Evolutionary conservation across 2,113 vertebrate genomes (phyloP).

Genomic region (Fulmarus glacialis): DNA sequence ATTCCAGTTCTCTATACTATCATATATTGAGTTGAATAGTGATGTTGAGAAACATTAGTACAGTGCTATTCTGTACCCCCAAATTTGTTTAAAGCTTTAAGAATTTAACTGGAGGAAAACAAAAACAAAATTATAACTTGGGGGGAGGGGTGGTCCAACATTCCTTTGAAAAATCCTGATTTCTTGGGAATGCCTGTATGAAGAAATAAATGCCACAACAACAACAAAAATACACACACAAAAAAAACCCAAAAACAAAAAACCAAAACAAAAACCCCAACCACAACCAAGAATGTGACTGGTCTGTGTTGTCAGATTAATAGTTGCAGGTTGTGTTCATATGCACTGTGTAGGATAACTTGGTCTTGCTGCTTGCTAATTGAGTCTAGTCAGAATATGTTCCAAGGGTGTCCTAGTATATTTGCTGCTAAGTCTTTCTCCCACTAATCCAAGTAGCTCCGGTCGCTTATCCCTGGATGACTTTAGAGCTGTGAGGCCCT

Average conservation of each 20-base stretch:
- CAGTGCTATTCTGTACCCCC: not conserved
- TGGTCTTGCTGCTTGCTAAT: not conserved
- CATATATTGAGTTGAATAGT: not conserved
- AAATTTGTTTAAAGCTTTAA: not conserved
- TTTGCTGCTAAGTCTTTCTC: not conserved
- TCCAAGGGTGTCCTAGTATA: not conserved
- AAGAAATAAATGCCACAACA: not conserved
- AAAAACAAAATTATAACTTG: not conserved
- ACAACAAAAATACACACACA: not conserved
- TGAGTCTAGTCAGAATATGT: not conserved
- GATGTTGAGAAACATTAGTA: not conserved
- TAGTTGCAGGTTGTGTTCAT: not conserved
- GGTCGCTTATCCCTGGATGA: not conserved
- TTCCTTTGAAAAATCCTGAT: not conserved
- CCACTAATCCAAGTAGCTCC: not conserved
- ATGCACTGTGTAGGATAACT: not conserved
- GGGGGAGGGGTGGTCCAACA: accelerated
- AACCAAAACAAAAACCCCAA: too few relatives aligned
- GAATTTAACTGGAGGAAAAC: not conserved
- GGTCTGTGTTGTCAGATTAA: not conserved
- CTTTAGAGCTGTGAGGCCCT: not conserved
- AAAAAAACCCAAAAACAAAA: not conserved
- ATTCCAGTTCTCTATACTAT: not conserved
- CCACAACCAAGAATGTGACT: not conserved
- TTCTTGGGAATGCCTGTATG: not conserved